These are phyloP conservation scores for Dromius quadrimaculatus DNA, from an alignment of 2,888 invertebrate species.

Conservation along the genomic window DNA sequence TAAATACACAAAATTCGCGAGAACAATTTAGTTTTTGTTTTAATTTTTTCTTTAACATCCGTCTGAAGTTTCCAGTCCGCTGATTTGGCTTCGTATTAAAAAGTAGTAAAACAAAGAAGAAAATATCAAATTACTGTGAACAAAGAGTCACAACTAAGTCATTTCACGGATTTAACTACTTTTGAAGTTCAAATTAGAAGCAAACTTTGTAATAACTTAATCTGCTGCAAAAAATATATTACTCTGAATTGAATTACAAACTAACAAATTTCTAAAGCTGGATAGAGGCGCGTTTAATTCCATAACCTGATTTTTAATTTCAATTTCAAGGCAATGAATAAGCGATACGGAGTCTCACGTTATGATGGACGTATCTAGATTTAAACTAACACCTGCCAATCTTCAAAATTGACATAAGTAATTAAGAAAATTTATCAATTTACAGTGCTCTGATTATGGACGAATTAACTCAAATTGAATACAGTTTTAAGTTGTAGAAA, in stretches of 20 bases:
- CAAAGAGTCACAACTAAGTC: neutral
- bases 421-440: slow-evolving; percentile 35
- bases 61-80: slow-evolving; percentile 22
- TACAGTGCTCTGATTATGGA: slow-evolving; percentile 10
- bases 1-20: slow-evolving; percentile 2
- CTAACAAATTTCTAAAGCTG: slow-evolving; percentile 10
- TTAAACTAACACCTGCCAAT: slow-evolving; percentile 41
- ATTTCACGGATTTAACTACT: neutral
- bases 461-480: slow-evolving; percentile 2
- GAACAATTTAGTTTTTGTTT: slow-evolving; percentile 5
- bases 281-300: slow-evolving; percentile 11
- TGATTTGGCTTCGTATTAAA: neutral
- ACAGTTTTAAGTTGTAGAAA: slow-evolving; percentile 20
- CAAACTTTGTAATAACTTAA: neutral
- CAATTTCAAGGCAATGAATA: slow-evolving; percentile 7
- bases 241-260: slow-evolving; percentile 11
- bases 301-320: slow-evolving; percentile 14
- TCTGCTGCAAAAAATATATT: neutral
- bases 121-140: slow-evolving; percentile 28
- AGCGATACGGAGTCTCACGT: slow-evolving; percentile 29
- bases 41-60: slow-evolving; percentile 19
- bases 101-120: neutral
- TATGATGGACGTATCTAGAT: slow-evolving; percentile 43
- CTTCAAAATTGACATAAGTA: slow-evolving; percentile 42
- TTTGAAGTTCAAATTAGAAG: neutral